phyloP scores from a whole-genome alignment of 2,888 invertebrate species.

The Brachypterus glaber region DNA sequence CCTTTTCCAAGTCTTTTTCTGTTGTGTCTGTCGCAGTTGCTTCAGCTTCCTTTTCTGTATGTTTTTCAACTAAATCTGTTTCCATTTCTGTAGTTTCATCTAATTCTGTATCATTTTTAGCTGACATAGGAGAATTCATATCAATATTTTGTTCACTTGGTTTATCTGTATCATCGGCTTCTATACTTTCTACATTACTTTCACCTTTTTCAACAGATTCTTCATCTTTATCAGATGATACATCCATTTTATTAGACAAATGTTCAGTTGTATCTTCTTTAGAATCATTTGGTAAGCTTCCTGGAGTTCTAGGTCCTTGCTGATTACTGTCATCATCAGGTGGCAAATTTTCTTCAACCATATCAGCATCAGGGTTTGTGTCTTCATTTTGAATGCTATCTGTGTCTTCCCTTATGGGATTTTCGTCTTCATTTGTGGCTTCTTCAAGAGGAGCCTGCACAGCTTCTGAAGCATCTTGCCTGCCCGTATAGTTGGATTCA shows the following conservation, averaged over 20 bases:
- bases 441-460: no score
- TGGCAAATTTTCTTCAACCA: no score
- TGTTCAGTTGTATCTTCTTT: background rate
- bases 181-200: background rate
- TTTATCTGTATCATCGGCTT: slow-evolving; percentile 12
- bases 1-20: background rate
- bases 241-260: no score
- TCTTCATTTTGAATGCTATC: no score
- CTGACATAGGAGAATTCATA: slow-evolving; percentile 2
- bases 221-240: no score
- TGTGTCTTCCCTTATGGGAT: no score
- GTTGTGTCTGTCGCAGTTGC: background rate
- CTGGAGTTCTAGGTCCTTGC: no score
- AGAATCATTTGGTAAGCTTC: slow-evolving; percentile 1
- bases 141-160: slow-evolving; percentile 5
- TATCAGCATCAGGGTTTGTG: no score
- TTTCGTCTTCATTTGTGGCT: no score
- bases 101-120: slow-evolving; percentile 17
- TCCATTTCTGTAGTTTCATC: slow-evolving; percentile 16
- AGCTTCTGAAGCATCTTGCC: no score
- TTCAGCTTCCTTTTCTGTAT: background rate
- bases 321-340: no score
- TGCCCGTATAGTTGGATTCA: no score
- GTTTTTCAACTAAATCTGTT: background rate
- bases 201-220: slow-evolving; percentile 1